A percentile compares a stretch with the other conserved stretches of the same genome.
These are phyloP conservation scores for Labrus mixtus DNA, from an alignment of 2,113 vertebrate genomes.

Conservation along the genomic window DNA sequence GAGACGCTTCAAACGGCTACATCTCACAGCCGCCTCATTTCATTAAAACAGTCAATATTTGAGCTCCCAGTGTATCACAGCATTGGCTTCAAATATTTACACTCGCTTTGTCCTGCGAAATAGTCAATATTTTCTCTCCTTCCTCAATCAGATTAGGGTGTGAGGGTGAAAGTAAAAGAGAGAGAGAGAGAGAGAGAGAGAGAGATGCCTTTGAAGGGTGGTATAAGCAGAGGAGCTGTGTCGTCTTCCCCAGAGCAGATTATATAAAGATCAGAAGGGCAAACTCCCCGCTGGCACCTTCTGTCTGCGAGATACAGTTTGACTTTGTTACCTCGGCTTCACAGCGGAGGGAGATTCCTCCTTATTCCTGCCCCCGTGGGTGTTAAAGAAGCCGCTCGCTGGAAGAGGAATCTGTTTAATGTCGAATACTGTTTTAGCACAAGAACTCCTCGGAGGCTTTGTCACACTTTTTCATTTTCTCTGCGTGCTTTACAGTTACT, in stretches of 20 bases:
- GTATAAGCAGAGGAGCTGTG: constrained; percentile 52
- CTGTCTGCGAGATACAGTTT: constrained; percentile 70
- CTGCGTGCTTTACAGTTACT: too few relatives aligned
- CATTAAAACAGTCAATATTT: constrained; percentile 6
- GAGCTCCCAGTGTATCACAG: constrained; percentile 22
- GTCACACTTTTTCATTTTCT: not conserved
- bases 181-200: too few relatives aligned
- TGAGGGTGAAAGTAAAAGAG: constrained; percentile 46
- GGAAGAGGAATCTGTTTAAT: constrained; percentile 12
- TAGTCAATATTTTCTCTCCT: constrained; percentile 54
- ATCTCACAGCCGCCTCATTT: not conserved
- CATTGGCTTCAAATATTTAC: constrained; percentile 60
- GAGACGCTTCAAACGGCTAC: not conserved
- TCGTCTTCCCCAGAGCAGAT: constrained; percentile 65
- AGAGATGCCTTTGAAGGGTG: constrained; percentile 52
- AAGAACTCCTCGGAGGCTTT: not conserved
- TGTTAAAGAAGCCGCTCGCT: constrained; percentile 38
- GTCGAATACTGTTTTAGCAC: not conserved
- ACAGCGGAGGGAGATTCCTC: constrained; percentile 57
- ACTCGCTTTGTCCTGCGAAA: constrained; percentile 43
- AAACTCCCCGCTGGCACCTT: constrained; percentile 72
- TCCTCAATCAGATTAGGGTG: constrained; percentile 66
- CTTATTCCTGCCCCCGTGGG: constrained; percentile 47
- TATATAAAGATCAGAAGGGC: constrained; percentile 68
- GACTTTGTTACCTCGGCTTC: constrained; percentile 69